Conservation (phyloP, 1,140 invertebrate genomes). For the Neotoxoptera formosana region DNA sequence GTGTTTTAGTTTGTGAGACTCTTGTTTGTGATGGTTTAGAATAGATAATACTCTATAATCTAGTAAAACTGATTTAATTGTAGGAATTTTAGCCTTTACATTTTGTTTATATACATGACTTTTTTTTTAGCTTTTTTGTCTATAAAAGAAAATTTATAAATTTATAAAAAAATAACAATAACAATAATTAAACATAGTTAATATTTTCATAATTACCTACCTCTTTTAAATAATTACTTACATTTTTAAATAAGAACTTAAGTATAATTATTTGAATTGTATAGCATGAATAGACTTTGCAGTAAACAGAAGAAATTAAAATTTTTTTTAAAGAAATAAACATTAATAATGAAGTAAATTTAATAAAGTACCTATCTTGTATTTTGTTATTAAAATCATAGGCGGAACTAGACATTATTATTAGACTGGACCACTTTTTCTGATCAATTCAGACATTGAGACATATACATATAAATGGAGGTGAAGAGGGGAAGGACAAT, state of each 20-base stretch:
- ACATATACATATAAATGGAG: no score
- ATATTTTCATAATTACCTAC: neutral
- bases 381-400: no score
- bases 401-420: no score
- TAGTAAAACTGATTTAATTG: neutral
- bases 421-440: no score
- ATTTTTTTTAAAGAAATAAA: no score
- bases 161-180: neutral
- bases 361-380: no score
- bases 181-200: neutral
- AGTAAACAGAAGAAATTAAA: no score
- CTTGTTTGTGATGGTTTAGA: neutral
- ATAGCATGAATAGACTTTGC: neutral
- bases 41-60: neutral
- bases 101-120: neutral
- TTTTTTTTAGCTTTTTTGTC: neutral
- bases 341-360: no score
- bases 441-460: no score
- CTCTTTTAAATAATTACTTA: neutral
- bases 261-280: neutral
- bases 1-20: neutral
- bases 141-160: constrained; percentile 20
- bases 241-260: neutral
- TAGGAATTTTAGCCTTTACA: neutral
- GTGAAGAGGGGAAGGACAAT: no score